phyloP scores from a whole-genome alignment of 2,113 vertebrate genomes.

The Rissa tridactyla region DNA sequence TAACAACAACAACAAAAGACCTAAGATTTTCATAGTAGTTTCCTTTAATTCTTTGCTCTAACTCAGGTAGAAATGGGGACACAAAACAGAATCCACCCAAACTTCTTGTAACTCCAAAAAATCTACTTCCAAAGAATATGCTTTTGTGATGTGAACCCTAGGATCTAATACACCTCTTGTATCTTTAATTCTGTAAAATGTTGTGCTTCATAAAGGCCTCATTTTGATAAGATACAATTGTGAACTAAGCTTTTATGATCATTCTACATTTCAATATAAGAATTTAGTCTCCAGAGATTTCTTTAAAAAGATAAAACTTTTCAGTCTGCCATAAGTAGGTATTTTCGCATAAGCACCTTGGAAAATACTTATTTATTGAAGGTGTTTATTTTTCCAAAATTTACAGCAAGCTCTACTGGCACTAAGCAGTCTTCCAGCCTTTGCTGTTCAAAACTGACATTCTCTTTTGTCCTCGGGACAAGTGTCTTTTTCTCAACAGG shows the following conservation, averaged over 20 bases:
- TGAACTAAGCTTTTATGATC: not conserved
- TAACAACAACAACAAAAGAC: not conserved
- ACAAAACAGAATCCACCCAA: accelerated
- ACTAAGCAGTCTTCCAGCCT: not conserved
- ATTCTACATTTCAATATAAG: not conserved
- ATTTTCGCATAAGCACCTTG: not conserved
- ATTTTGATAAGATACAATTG: not conserved
- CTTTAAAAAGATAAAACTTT: not conserved
- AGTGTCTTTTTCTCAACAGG: constrained; percentile 45
- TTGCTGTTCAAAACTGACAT: not conserved
- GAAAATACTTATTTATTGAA: not conserved
- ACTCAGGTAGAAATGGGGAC: not conserved
- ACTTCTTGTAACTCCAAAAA: not conserved
- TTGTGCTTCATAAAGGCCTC: not conserved
- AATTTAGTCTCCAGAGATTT: not conserved
- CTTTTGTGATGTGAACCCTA: not conserved
- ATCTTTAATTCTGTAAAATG: not conserved
- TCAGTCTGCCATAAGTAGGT: not conserved
- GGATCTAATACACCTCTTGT: not conserved
- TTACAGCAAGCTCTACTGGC: not conserved
- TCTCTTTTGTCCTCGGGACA: constrained; percentile 37
- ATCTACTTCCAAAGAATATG: not conserved
- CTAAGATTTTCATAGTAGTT: not conserved
- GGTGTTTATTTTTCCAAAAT: not conserved
- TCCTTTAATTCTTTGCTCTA: not conserved